phyloP scores from a whole-genome alignment of 1,140 invertebrate species.

The Daktulosphaira vitifoliae region DNA sequence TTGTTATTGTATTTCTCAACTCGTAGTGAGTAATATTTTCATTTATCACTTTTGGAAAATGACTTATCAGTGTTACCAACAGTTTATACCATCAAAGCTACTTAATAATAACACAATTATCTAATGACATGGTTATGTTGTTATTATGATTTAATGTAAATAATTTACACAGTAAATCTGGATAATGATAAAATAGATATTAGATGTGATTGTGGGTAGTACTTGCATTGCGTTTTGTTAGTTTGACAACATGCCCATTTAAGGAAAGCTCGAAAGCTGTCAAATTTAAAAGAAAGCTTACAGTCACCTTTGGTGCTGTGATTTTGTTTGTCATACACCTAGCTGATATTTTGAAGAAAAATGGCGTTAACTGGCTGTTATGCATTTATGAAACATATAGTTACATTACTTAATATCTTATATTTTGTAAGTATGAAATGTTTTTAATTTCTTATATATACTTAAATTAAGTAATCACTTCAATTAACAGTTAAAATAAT shows the following conservation, averaged over 20 bases:
- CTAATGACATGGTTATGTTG: neutral
- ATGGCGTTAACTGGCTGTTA: constrained; percentile 61
- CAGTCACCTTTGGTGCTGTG: neutral
- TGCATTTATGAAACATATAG: constrained; percentile 57
- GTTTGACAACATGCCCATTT: constrained; percentile 28
- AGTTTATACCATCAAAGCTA: neutral
- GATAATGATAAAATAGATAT: neutral
- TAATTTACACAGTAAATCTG: too few relatives aligned
- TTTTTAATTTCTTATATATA: too few relatives aligned
- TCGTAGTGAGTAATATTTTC: neutral
- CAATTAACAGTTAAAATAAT: too few relatives aligned
- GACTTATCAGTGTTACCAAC: neutral
- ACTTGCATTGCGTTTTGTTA: neutral
- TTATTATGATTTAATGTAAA: neutral
- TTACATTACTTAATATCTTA: constrained; percentile 59
- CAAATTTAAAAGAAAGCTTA: neutral
- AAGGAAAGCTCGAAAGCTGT: constrained; percentile 14
- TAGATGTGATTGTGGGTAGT: neutral
- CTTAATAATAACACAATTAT: neutral
- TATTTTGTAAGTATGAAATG: constrained; percentile 66
- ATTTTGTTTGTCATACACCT: neutral
- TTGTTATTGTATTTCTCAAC: constrained; percentile 25
- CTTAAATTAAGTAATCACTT: too few relatives aligned
- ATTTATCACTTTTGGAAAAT: neutral
- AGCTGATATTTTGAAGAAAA: too few relatives aligned